Evolutionary conservation across 2,888 invertebrate species (phyloP), one percentile per base, ranked within the genome.

Genomic region (Cybosia mesomella): DNA sequence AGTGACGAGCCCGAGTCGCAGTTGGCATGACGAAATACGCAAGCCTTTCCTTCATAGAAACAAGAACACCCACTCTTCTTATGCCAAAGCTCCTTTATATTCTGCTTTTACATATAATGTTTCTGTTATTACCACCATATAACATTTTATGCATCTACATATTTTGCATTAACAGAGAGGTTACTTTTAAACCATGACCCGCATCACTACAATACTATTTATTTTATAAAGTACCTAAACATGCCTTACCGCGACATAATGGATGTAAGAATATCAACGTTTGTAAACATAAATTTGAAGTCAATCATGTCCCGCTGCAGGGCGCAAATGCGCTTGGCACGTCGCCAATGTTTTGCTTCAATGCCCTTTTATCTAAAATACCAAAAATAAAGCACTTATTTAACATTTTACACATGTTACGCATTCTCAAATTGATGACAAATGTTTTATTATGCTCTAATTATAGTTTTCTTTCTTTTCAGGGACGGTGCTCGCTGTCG

Each of bases 401-500:
- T 84, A 85, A 87, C 85, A 87, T 87, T 90, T 87, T 86, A 87
- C 89, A 87, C 85, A 75, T 87, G 87, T 86, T 85, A 83, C 76
- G 80, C 80, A 77, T 85, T 84, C 78, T 79, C 76, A 75, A 81
- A 77, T 74, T 70, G 71, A 82, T 75, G 79, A 80, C 75, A 80
- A 80, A 80, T 73, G 71, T 76, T 82, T 85, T 80, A 88, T 83
- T 83, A 72, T 73, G 13, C 60, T 74, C 67, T 78, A 71, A 77
- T 83, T 78, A 81, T 85, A 79, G 77, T 79, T 80, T 84, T 83
- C 78, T 85, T 89, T 89, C 80, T 85, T 96, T 95, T 36, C 96
- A 98, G 98, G 96, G 87, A 95, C 95, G 84, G 96, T 95, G 86
- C 92, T 95, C 80, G 96, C 97, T 81, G 97, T 98, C 82, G 98